Conservation (phyloP, 2,113 vertebrate species). For the Bubo bubo region DNA sequence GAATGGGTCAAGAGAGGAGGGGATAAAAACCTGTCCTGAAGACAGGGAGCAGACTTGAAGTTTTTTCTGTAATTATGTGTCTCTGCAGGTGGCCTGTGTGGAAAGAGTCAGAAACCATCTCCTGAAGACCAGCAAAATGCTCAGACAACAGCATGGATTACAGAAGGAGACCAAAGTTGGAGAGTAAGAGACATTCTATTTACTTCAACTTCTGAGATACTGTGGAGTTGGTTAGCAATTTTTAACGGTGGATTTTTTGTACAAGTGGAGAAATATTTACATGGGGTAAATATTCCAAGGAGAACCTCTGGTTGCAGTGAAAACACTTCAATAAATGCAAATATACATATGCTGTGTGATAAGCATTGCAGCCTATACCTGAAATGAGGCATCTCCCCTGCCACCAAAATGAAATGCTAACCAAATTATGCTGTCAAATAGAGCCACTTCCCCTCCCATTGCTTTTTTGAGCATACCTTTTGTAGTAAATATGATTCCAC, state of each 20-base stretch:
- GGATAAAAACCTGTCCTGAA: not conserved
- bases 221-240: not conserved
- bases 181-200: conserved; percentile 81
- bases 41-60: not conserved
- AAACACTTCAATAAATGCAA: not conserved
- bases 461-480: not conserved
- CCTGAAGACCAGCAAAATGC: conserved; percentile 83
- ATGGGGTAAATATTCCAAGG: not conserved
- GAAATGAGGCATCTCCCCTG: not conserved
- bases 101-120: conserved; percentile 78
- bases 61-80: conserved; percentile 4
- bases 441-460: not conserved
- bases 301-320: not conserved
- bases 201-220: not conserved
- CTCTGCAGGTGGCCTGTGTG: conserved; percentile 73
- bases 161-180: conserved; percentile 84
- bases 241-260: not conserved
- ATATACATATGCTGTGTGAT: not conserved
- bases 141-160: conserved; percentile 81
- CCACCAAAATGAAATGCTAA: conserved; percentile 9
- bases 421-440: not conserved
- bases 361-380: not conserved
- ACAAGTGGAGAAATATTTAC: not conserved
- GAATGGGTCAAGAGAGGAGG: not conserved
- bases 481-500: not conserved